Base-by-base conservation (phyloP, 2,113 vertebrate species). In the Perca fluviatilis region DNA sequence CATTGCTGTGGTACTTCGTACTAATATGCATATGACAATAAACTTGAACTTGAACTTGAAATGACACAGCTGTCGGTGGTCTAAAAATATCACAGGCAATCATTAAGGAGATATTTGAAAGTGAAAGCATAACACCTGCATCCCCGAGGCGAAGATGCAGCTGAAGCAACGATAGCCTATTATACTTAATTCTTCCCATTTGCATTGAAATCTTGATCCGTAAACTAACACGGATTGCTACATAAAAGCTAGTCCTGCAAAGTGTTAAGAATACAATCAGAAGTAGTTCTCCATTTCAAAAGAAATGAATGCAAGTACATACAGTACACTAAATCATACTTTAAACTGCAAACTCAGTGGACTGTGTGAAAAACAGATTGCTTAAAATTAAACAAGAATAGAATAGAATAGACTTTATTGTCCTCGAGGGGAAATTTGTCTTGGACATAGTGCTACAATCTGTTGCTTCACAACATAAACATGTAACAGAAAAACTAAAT, bases 81-180 rank as follows among this genome's bases (percentile, higher is more conserved):
- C 95, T 95, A 93, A 96, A 97, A 97, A 96, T 96, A 95, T 96
- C 96, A 97, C 84, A 92, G 90, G 86, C 60, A 82, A 96, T 96
- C 94, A 95, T 85, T 78, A 82, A 86, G 89, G 94, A 94, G 92
- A 95, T 92, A 89, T 90, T 95, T 96, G 93, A 76, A 77, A 92
- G 91, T 87, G 18, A 93, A 92, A 86, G 95, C 93, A 94, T 96
- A 96, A 94, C 94, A 96, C 87, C 76, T 94, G 85, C 71, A 80
- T 94, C 93, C 92, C 94, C 77, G 57, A 93, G 94, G 94, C 93
- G 62, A 72, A 80, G 78, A 51, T 19, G 51, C 61, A 75, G 18
- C 71, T 78, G 5, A 36, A 50, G 40, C 58, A 80, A 19, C 11
- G 57, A 85, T 70, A 82, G 77, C 46, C 49, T 62, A 36, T 79